Percentiles rank a stretch among this genome's conserved stretches.
Evolutionary conservation across 2,113 vertebrate species (phyloP).

Genomic region (Phoxinus phoxinus): DNA sequence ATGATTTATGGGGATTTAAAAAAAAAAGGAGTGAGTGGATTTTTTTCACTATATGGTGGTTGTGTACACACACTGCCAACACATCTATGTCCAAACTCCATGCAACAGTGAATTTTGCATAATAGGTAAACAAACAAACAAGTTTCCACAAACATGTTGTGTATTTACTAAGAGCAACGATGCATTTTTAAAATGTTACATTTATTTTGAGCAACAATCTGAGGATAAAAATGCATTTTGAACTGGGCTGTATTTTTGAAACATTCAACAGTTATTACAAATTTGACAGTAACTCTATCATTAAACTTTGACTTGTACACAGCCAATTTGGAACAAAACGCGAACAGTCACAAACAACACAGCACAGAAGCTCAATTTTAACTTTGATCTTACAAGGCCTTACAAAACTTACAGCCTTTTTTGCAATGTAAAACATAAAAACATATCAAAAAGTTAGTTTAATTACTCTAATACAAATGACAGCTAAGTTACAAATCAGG

Average conservation of each 20-base stretch:
- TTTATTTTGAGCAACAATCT: conserved; percentile 52
- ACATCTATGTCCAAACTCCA: no score
- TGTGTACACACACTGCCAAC: no score
- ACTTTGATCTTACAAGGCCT: conserved; percentile 30
- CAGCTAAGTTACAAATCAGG: not conserved
- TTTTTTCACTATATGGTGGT: no score
- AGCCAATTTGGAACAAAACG: conserved; percentile 19
- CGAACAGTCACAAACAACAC: conserved; percentile 27
- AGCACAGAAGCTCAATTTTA: conserved; percentile 34
- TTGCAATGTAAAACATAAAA: conserved; percentile 21
- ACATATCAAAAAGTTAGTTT: conserved; percentile 19
- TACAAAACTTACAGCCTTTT: conserved; percentile 5
- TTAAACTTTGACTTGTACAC: conserved; percentile 26
- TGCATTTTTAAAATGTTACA: conserved; percentile 37
- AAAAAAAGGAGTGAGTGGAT: no score
- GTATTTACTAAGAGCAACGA: not conserved
- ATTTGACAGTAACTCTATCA: conserved; percentile 11
- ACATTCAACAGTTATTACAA: conserved; percentile 45
- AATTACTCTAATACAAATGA: not conserved
- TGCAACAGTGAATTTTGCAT: no score
- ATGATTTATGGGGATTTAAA: no score
- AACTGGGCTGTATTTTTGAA: conserved; percentile 22
- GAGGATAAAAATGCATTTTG: conserved; percentile 39
- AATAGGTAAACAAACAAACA: not conserved
- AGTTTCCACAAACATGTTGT: not conserved